Evolutionary conservation across 2,888 invertebrate species (phyloP).

Genomic region (Synanthedon formicaeformis): DNA sequence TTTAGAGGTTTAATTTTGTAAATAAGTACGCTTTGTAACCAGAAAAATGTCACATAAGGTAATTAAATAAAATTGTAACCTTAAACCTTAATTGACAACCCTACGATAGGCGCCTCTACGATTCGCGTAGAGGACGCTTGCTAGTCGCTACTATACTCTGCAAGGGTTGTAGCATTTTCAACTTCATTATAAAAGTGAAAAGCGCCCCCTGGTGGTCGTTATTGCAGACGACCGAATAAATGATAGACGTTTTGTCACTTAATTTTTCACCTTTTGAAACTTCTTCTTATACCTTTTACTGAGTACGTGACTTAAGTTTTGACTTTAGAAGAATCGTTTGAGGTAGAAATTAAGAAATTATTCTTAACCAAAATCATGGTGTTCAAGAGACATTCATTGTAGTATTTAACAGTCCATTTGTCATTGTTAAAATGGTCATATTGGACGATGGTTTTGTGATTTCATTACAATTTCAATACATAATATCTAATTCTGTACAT

Average conservation of each 20-base stretch:
- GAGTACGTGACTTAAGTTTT: not conserved
- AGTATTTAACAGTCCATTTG: too few relatives aligned
- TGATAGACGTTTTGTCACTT: not conserved
- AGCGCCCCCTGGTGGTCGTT: constrained; percentile 15
- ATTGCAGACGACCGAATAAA: constrained; percentile 1
- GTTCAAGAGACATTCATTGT: too few relatives aligned
- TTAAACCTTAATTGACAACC: constrained; percentile 15
- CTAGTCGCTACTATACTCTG: constrained; percentile 5
- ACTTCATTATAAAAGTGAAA: constrained; percentile 37
- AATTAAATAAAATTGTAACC: too few relatives aligned
- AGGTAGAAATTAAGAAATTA: too few relatives aligned
- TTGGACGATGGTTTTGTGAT: too few relatives aligned
- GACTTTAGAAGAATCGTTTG: not conserved
- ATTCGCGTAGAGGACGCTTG: constrained; percentile 21
- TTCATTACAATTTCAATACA: too few relatives aligned
- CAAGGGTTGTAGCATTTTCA: constrained; percentile 36
- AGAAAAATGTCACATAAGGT: too few relatives aligned
- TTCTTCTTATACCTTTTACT: not conserved
- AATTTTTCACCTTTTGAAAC: not conserved
- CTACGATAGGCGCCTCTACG: constrained; percentile 24
- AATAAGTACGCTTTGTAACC: too few relatives aligned
- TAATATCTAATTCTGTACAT: too few relatives aligned
- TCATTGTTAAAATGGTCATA: too few relatives aligned
- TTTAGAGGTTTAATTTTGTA: too few relatives aligned
- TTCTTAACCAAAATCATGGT: too few relatives aligned